phyloP scores from a whole-genome alignment of 2,797 vertebrate genomes.

The Pseudochirops cupreus region DNA sequence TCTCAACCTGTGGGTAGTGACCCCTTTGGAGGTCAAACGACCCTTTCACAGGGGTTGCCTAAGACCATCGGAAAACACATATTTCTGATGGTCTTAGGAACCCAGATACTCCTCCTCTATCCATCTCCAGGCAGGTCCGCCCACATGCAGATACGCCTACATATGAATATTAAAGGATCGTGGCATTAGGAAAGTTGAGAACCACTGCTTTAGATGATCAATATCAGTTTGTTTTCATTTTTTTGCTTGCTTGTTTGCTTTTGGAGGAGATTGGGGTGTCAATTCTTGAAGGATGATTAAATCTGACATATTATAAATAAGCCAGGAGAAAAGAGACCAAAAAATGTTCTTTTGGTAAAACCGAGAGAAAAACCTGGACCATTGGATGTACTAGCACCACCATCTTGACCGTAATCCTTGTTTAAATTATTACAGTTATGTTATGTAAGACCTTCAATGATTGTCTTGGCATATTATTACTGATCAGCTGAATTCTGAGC shows the following conservation, averaged over 20 bases:
- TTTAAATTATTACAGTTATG: neutral
- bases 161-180: too few relatives aligned
- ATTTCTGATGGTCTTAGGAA: too few relatives aligned
- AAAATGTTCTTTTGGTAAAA: constrained; percentile 5
- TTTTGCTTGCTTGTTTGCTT: neutral
- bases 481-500: neutral
- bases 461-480: neutral
- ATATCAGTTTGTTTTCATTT: neutral
- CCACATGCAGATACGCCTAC: too few relatives aligned
- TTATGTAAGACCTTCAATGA: neutral
- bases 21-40: too few relatives aligned
- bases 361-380: neutral
- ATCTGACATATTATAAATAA: neutral
- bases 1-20: too few relatives aligned
- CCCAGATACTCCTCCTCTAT: too few relatives aligned
- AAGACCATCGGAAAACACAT: too few relatives aligned
- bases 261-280: neutral
- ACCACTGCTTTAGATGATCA: neutral
- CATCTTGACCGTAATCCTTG: constrained; percentile 4
- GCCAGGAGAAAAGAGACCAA: neutral
- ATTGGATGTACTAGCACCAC: neutral
- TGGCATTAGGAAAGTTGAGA: too few relatives aligned
- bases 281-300: neutral
- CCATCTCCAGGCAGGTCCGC: too few relatives aligned
- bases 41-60: too few relatives aligned